Evolutionary conservation across 2,797 vertebrate genomes (phyloP).

Genomic region (Phoeniculus purpureus): DNA sequence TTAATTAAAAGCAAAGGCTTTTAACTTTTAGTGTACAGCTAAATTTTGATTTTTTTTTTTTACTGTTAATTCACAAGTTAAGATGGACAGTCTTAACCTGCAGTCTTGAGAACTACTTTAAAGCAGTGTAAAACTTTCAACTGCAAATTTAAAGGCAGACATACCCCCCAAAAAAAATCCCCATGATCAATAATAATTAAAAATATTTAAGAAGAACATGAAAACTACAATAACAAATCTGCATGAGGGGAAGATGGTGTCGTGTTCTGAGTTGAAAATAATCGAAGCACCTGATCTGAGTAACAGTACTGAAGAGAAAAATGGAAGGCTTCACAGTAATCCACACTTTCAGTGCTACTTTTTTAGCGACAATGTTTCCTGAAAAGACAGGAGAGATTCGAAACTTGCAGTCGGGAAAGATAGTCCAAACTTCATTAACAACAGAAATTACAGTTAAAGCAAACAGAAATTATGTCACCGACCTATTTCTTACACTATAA

Average conservation of each 20-base stretch:
- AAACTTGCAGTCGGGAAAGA: neutral
- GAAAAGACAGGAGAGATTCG: neutral
- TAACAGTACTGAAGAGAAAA: constrained; percentile 22
- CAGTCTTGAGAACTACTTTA: neutral
- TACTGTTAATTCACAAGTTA: neutral
- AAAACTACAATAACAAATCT: constrained; percentile 10
- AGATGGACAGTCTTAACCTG: neutral
- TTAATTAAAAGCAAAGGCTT: neutral
- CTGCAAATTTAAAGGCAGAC: neutral
- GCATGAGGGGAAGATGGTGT: neutral
- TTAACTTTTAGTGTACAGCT: neutral
- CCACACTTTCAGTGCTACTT: constrained; percentile 26
- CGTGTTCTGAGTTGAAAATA: neutral
- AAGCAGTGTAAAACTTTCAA: constrained; percentile 5
- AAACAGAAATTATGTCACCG: neutral
- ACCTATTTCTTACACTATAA: neutral
- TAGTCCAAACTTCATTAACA: neutral
- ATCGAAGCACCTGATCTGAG: neutral
- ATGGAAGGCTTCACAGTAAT: constrained; percentile 52
- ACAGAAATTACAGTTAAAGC: constrained; percentile 23
- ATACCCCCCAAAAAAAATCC: accelerated
- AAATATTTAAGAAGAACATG: neutral
- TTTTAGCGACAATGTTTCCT: neutral
- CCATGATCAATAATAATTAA: neutral
- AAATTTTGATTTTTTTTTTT: neutral